Conservation (phyloP, 2,797 vertebrate species). For the Bufotes viridis region DNA sequence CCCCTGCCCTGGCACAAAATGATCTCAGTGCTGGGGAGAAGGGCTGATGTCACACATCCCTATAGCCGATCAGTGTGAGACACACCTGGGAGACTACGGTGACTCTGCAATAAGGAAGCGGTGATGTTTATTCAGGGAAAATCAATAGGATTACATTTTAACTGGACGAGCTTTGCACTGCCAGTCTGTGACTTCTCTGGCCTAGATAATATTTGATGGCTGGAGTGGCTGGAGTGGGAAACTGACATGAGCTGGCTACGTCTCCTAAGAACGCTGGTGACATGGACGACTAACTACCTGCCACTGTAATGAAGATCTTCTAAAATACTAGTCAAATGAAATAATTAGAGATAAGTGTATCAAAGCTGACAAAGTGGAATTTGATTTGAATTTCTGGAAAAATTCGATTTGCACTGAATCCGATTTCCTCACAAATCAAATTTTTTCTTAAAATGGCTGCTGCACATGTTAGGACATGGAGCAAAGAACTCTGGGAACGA, state of each 20-base stretch:
- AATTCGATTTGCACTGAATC: too few relatives aligned
- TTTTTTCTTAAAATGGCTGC: too few relatives aligned
- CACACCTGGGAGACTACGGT: constrained; percentile 2
- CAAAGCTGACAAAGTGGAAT: too few relatives aligned
- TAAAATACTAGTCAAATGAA: too few relatives aligned
- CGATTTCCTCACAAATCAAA: too few relatives aligned
- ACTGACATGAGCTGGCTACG: neutral
- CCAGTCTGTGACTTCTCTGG: constrained; percentile 36
- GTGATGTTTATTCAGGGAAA: constrained; percentile 25
- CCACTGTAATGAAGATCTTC: neutral
- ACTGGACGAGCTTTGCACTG: constrained; percentile 28
- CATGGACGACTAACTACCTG: neutral
- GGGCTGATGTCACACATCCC: neutral
- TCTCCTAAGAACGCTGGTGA: neutral
- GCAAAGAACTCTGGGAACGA: too few relatives aligned
- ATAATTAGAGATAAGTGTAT: too few relatives aligned
- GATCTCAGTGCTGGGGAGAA: constrained; percentile 5
- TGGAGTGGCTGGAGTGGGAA: neutral
- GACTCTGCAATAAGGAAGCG: constrained; percentile 13
- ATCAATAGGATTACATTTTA: constrained; percentile 14
- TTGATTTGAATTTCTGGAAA: too few relatives aligned
- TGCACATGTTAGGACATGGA: too few relatives aligned
- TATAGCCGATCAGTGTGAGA: constrained; percentile 1
- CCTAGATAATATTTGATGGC: constrained; percentile 27
- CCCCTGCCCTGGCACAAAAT: neutral